Conservation (phyloP, 2,113 vertebrate species). For the Eurystomus gularis region DNA sequence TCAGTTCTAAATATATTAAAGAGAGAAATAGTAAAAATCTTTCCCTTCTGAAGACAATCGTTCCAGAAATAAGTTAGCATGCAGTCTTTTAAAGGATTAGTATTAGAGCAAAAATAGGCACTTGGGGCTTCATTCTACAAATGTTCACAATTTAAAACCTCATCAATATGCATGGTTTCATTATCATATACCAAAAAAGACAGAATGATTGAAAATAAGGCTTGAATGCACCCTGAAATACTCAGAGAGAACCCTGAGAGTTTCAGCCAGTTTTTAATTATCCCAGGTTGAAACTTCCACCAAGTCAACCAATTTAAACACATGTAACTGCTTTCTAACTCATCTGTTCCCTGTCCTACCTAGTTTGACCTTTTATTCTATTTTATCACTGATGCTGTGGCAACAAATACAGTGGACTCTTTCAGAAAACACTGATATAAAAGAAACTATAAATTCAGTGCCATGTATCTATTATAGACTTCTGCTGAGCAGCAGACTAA, state of each 20-base stretch:
- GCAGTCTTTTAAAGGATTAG: background rate
- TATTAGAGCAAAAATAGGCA: background rate
- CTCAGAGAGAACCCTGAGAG: background rate
- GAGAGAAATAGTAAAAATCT: background rate
- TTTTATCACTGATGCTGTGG: background rate
- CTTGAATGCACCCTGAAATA: background rate
- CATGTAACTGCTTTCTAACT: background rate
- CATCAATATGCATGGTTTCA: background rate
- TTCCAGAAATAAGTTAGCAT: background rate
- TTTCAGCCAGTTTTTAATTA: background rate
- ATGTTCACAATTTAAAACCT: background rate
- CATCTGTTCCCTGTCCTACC: background rate
- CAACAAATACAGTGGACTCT: background rate
- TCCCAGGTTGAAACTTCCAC: background rate
- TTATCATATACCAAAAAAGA: background rate
- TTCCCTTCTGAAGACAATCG: background rate
- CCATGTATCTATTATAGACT: background rate
- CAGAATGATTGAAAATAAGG: background rate
- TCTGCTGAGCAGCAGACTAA: background rate
- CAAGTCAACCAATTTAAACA: background rate
- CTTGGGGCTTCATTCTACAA: background rate
- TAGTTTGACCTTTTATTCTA: background rate
- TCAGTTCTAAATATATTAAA: conserved; percentile 65
- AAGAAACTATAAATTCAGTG: background rate
- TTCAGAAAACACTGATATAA: background rate